Base-by-base conservation (phyloP, 1,140 invertebrate species). In the Calliphora vicina region DNA sequence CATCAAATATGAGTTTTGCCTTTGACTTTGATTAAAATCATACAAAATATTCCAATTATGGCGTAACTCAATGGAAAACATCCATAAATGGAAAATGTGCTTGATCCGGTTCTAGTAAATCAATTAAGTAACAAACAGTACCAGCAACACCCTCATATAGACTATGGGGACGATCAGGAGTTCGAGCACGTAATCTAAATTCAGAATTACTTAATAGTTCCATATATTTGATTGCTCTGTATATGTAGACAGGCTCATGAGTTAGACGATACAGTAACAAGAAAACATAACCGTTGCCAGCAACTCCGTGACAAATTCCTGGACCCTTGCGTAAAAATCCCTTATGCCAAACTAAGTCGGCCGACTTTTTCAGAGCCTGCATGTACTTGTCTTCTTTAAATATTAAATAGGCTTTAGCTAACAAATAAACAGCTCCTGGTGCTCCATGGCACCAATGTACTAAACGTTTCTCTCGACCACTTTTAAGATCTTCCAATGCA, bases 371-470 rank as follows among this genome's bases (percentile, higher is more conserved):
- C 88, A 95, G 94, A 0, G 95, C 93, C 9, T 94, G 87, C 12
- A 96, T 89, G 89, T 96, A 97, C 87, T 94, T 95, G 3, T 93
- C 89, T 83, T 97, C 96, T 83, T 94, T 93, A 91, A 94, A 97
- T 3, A 94, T 87, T 5, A 95, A 86, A 90, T 95, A 97, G 0
- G 96, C 96, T 91, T 95, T 96, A 2, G 95, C 96, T 92, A 97
- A 93, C 25, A 97, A 87, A 88, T 97, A 97, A 10, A 97, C 91
- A 1, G 94, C 93, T 10, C 96, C 96, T 73, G 96, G 94, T 42
- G 96, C 96, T 1, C 97, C 96, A 91, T 97, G 96, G 91, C 96
- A 97, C 96, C 96, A 97, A 87, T 97, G 96, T 5, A 97, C 93
- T 2, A 97, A 87, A 84, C 96, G 94, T 84, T 92, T 89, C 2